These are phyloP conservation scores for Holocentrus rufus DNA, from an alignment of 2,797 vertebrate species.

Conservation along the genomic window DNA sequence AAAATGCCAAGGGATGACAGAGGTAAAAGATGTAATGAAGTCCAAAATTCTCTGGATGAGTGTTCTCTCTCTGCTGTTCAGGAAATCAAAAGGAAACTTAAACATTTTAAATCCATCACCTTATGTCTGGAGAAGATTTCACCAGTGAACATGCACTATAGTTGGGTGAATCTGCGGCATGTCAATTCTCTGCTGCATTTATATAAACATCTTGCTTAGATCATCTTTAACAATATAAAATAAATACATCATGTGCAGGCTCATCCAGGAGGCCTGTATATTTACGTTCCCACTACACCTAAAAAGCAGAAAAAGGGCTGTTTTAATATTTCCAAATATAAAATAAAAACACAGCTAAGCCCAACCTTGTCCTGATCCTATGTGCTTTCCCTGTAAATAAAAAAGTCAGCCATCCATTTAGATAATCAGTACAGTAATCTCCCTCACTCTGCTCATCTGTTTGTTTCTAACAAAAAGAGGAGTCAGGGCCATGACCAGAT, in stretches of 20 bases:
- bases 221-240: neutral
- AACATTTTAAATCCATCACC: neutral
- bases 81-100: too few relatives aligned
- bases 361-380: slow-evolving; percentile 14
- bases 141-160: neutral
- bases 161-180: too few relatives aligned
- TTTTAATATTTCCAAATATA: neutral
- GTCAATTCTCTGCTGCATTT: neutral
- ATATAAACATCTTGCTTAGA: neutral
- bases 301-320: neutral
- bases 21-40: too few relatives aligned
- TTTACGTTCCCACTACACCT: neutral
- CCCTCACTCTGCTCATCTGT: slow-evolving; percentile 31
- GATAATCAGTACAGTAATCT: slow-evolving; percentile 48
- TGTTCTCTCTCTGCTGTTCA: too few relatives aligned
- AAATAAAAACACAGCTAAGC: slow-evolving; percentile 15
- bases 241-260: slow-evolving; percentile 8
- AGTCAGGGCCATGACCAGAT: slow-evolving; percentile 27
- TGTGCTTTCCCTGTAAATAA: slow-evolving; percentile 34
- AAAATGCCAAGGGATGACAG: too few relatives aligned
- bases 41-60: too few relatives aligned
- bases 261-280: neutral
- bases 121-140: slow-evolving; percentile 2
- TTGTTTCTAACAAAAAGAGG: slow-evolving; percentile 30
- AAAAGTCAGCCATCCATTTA: slow-evolving; percentile 44